phyloP scores from a whole-genome alignment of 2,888 invertebrate species.

The Cryptocephalus moraei region DNA sequence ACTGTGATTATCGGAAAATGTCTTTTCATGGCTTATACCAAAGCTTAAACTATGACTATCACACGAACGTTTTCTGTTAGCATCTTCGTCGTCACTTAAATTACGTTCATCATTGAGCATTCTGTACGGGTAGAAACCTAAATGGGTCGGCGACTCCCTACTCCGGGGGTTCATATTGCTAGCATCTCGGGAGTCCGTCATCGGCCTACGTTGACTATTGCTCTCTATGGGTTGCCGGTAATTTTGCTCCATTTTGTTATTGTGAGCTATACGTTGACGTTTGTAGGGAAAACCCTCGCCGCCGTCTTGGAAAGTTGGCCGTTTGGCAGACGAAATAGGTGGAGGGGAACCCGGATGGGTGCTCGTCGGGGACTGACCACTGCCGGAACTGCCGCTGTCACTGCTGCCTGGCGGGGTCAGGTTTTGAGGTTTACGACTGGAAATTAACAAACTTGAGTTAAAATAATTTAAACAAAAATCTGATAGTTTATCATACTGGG shows the following conservation, averaged over 20 bases:
- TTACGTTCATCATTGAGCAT: slow-evolving; percentile 27
- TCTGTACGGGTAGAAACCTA: background rate
- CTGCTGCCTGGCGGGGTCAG: slow-evolving; percentile 81
- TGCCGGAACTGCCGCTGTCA: slow-evolving; percentile 68
- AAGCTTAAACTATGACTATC: slow-evolving; percentile 32
- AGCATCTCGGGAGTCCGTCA: slow-evolving; percentile 37
- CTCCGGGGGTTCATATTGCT: slow-evolving; percentile 41
- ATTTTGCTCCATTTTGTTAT: slow-evolving; percentile 31
- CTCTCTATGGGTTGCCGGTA: slow-evolving; percentile 38
- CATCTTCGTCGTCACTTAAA: slow-evolving; percentile 28
- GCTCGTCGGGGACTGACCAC: slow-evolving; percentile 70
- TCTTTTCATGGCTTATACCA: slow-evolving; percentile 25
- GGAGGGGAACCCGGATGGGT: slow-evolving; percentile 68
- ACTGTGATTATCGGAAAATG: slow-evolving; percentile 14
- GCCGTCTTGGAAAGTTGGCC: background rate
- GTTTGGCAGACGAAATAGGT: slow-evolving; percentile 44
- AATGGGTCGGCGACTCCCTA: slow-evolving; percentile 26
- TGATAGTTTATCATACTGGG: too few species aligned
- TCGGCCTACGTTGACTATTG: slow-evolving; percentile 32
- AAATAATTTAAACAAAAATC: too few species aligned
- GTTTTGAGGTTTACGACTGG: slow-evolving; percentile 81
- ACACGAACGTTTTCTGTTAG: slow-evolving; percentile 29
- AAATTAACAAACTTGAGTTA: slow-evolving; percentile 8
- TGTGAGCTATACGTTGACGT: slow-evolving; percentile 80
- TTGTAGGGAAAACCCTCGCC: slow-evolving; percentile 17